A percentile compares a stretch with the other conserved stretches of the same genome.
These are phyloP conservation scores for Onthophagus taurus DNA, from an alignment of 1,140 invertebrate genomes.

Conservation along the genomic window DNA sequence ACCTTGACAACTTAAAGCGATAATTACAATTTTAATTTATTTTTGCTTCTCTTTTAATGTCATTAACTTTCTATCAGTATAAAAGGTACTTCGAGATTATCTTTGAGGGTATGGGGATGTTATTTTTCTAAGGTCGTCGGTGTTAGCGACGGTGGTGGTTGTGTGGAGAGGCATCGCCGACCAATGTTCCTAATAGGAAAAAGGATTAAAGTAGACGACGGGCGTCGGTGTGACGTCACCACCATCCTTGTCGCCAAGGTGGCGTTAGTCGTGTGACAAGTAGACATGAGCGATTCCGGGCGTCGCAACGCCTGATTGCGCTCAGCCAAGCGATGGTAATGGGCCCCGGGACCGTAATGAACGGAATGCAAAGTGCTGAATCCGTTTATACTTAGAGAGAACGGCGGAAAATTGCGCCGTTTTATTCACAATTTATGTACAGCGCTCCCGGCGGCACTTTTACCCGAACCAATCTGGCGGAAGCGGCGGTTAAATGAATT, in stretches of 20 bases:
- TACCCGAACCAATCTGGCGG: constrained; percentile 6
- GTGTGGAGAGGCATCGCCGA: too few relatives aligned
- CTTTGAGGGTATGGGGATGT: too few relatives aligned
- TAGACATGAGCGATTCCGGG: constrained; percentile 9
- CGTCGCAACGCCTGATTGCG: constrained; percentile 11
- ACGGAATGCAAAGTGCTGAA: constrained; percentile 15
- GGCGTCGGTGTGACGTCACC: background rate
- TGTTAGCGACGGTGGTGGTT: too few relatives aligned
- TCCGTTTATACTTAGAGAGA: constrained; percentile 11
- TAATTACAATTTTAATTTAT: too few relatives aligned
- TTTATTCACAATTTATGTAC: constrained; percentile 14
- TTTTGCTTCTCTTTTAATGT: too few relatives aligned
- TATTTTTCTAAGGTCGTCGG: too few relatives aligned
- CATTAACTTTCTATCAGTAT: too few relatives aligned
- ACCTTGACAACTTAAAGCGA: too few relatives aligned
- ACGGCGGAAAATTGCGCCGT: constrained; percentile 12
- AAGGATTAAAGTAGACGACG: constrained; percentile 2
- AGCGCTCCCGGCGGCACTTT: constrained; percentile 3
- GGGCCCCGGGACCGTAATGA: constrained; percentile 12
- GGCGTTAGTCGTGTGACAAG: constrained; percentile 2
- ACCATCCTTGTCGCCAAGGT: background rate
- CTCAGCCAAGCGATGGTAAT: constrained; percentile 6
- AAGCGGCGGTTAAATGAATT: constrained; percentile 10
- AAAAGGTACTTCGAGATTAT: too few relatives aligned
- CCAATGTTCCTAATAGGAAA: too few relatives aligned